phyloP scores from a whole-genome alignment of 2,797 vertebrate species.

The Podarcis siculus region DNA sequence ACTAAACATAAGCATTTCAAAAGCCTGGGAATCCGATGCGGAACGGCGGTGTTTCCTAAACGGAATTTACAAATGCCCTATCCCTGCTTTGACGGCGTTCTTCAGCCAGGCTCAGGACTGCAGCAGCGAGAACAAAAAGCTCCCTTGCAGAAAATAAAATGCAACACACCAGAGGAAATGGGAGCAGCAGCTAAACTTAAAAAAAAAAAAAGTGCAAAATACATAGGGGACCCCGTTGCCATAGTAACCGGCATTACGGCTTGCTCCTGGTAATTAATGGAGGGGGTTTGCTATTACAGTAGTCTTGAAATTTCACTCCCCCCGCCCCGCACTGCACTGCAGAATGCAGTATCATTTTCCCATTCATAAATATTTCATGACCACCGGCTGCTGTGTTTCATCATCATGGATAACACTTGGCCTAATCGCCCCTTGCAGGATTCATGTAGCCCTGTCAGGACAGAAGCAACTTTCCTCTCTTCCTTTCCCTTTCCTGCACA shows the following conservation, averaged over 20 bases:
- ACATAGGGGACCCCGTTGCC: constrained; percentile 80
- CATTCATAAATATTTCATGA: constrained; percentile 89
- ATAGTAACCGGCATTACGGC: constrained; percentile 81
- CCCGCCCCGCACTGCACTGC: constrained; percentile 74
- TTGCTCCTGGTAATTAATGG: constrained; percentile 85
- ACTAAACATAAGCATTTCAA: constrained; percentile 25
- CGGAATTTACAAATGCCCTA: constrained; percentile 12
- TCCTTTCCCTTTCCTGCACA: constrained; percentile 35
- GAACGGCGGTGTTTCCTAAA: constrained; percentile 17
- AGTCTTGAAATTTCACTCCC: constrained; percentile 78
- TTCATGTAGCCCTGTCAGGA: constrained; percentile 58
- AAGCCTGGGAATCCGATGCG: constrained; percentile 38
- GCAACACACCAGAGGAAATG: constrained; percentile 67
- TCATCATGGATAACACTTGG: constrained; percentile 67
- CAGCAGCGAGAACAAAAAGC: constrained; percentile 25
- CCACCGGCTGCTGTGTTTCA: constrained; percentile 76
- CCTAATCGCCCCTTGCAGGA: constrained; percentile 69
- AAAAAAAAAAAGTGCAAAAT: constrained; percentile 64
- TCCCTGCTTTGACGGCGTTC: background rate
- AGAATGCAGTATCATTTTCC: constrained; percentile 81
- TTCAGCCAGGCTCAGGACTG: constrained; percentile 39
- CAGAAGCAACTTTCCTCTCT: constrained; percentile 60
- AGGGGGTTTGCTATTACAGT: constrained; percentile 81
- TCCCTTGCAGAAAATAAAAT: constrained; percentile 68
- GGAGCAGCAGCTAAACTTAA: constrained; percentile 61